Evolutionary conservation across 2,113 vertebrate genomes (phyloP), one percentile per base, ranked within the genome.

Genomic region (Scomber scombrus): DNA sequence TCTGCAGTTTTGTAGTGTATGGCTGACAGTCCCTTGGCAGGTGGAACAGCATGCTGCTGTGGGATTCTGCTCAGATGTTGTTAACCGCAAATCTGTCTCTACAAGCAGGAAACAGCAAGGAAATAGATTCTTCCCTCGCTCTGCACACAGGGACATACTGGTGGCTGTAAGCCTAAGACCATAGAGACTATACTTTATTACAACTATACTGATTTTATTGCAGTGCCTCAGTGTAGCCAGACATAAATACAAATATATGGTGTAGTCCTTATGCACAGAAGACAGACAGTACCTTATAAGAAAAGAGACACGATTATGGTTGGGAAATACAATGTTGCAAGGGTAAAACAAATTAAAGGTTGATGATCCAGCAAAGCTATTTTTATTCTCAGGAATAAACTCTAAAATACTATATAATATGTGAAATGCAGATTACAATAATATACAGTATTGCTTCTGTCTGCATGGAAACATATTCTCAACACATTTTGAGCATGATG

Each of bases 11-110:
- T 67, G 81, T 54, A 34, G 52, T 60, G 71, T 57, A 50, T 15
- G 49, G 61, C 78, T 85, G 72, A 78, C 82, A 61, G 76, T 87
- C 70, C 52, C 73, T 74, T 85, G 74, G 81, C 88, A 89, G 81
- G 62, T 80, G 78, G 65, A 84, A 50, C 78, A 78, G 61, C 56
- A 52, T 40, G 78, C 75, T 80, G 88, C 78, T 84, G 43, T 83
- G 86, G 75, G 75, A 82, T 69, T 78, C 66, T 73, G 80, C 62
- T 89, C 88, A 85, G 80, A 91, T 84, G 82, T 77, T 88, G 71
- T 80, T 75, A 81, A 81, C 81, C 84, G 81, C 80, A 87, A 75
- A 90, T 88, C 61, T 75, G 78, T 87, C 83, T 83, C 75, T 61
- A 60, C 71, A 78, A 87, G 89, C 68, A 69, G 56, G 76, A 75